These are phyloP conservation scores for Cheilosia variabilis DNA, from an alignment of 2,888 invertebrate genomes.

Conservation along the genomic window DNA sequence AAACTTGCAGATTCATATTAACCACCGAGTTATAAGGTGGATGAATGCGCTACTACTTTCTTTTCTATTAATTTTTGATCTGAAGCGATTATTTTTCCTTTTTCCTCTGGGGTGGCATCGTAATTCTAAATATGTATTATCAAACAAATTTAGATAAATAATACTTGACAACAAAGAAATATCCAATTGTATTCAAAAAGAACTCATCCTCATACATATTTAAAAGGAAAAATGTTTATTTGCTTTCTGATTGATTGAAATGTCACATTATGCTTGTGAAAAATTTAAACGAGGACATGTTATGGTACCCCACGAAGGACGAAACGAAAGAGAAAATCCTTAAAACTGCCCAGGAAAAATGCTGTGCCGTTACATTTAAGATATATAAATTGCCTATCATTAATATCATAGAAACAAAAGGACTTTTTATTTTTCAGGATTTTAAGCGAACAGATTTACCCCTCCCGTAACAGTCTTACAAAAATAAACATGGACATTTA, in stretches of 20 bases:
- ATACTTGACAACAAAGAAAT: conserved; percentile 16
- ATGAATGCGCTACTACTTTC: not conserved
- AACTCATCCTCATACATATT: conserved; percentile 1
- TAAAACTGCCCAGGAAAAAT: conserved; percentile 64
- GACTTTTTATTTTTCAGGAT: conserved; percentile 60
- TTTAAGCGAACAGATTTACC: conserved; percentile 48
- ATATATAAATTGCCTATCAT: conserved; percentile 71
- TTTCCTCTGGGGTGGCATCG: not conserved
- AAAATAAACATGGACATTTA: conserved; percentile 52
- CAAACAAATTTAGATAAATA: conserved; percentile 7
- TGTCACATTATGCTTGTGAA: conserved; percentile 79
- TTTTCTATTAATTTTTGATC: conserved; percentile 1
- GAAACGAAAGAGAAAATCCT: conserved; percentile 41
- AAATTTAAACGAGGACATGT: conserved; percentile 75
- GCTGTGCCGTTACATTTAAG: conserved; percentile 67
- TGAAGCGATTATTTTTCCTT: not conserved
- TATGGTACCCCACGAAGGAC: conserved; percentile 61
- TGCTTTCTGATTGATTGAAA: conserved; percentile 81
- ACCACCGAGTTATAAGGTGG: not conserved
- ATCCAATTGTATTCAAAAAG: conserved; percentile 33
- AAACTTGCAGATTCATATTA: too few species aligned
- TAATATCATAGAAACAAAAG: conserved; percentile 73
- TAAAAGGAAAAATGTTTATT: conserved; percentile 40
- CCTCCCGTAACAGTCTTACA: conserved; percentile 9
- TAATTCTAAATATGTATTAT: not conserved